Evolutionary conservation across 2,888 invertebrate genomes (phyloP), one percentile per base, ranked within the genome.

Genomic region (Eupithecia exiguata): DNA sequence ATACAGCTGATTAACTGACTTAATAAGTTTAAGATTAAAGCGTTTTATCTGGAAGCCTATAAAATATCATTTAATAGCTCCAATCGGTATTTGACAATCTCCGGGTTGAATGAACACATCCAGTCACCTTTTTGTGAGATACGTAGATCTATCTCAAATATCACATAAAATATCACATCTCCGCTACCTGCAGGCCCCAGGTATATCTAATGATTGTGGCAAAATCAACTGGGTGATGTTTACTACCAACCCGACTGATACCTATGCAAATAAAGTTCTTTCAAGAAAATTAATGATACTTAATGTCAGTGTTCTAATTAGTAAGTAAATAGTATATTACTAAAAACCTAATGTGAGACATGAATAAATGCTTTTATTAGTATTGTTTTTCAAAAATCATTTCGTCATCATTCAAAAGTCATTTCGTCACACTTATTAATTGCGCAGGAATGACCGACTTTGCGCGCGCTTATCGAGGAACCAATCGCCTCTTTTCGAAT

Each of bases 51-150:
- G 49, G n/a, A 35, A 43, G 30, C 25, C 36, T 70, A 71, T 58
- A 73, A 74, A 72, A 61, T 71, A 72, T 70, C 25, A 53, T 58
- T 43, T 66, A 70, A 77, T 72, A 74, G 72, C n/a, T 75, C 63
- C 43, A 74, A 70, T 71, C 63, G 65, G 49, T 72, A 77, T 72
- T 74, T 70, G 70, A 73, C 74, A 68, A 78, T 65, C 77, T 80
- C 80, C 78, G 80, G 77, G 78, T 80, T 78, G 77, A 80, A 79
- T 77, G 75, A 77, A 76, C 78, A 77, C 65, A 71, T 72, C n/a
- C 63, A 72, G 49, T 70, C 21, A 53, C 66, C 30, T 67, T 63
- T 70, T 58, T 70, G 40, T 72, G 35, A 63, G 40, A 63, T 71
- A 72, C 25, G 66, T 69, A 38, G 65, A 68, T 67, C 25, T 53